Conservation (phyloP, 2,797 vertebrate species). For the Decapterus maruadsi region DNA sequence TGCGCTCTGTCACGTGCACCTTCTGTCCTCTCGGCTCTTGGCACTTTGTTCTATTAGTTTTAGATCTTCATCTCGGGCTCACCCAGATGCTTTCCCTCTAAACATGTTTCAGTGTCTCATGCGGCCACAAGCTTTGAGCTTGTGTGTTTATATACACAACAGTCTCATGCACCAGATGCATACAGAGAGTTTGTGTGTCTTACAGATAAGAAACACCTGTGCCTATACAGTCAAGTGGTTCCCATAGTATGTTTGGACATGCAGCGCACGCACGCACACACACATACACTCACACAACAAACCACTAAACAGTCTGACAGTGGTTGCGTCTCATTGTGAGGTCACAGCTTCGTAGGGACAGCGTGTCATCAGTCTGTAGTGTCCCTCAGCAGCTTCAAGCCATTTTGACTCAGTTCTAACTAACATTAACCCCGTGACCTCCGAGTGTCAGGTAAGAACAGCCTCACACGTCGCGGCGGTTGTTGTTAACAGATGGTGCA, state of each 20-base stretch:
- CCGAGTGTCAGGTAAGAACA: conserved; percentile 7
- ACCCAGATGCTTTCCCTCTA: conserved; percentile 66
- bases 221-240: conserved; percentile 24
- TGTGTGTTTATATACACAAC: conserved; percentile 55
- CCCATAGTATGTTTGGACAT: conserved; percentile 28
- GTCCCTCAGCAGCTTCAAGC: too few relatives aligned
- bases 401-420: background rate
- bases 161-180: conserved; percentile 44
- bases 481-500: background rate
- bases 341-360: background rate
- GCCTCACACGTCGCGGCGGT: background rate
- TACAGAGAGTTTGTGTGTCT: conserved; percentile 38
- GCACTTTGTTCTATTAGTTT: conserved; percentile 23
- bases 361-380: background rate
- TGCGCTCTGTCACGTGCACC: background rate
- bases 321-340: background rate
- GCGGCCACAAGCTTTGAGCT: conserved; percentile 23
- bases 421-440: conserved; percentile 9
- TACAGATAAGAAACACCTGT: conserved; percentile 65
- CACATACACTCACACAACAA: background rate
- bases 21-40: background rate
- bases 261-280: background rate
- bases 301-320: conserved; percentile 5
- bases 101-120: conserved; percentile 50
- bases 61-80: conserved; percentile 5